Percentiles rank a stretch among this genome's conserved stretches.
phyloP scores from a whole-genome alignment of 1,140 invertebrate species.

The Heliconius hewitsoni region DNA sequence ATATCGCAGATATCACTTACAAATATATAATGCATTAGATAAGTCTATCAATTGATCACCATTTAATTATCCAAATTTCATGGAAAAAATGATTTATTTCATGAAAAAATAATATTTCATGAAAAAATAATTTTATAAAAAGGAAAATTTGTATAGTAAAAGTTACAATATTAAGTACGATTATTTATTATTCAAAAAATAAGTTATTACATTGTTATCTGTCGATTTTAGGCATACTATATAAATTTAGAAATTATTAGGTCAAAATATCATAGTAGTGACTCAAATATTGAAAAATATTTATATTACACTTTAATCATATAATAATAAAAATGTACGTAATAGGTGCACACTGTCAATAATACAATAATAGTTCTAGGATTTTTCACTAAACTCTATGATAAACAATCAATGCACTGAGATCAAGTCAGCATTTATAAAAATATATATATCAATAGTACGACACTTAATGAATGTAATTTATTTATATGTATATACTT shows the following conservation, averaged over 20 bases:
- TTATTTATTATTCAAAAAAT: constrained; percentile 19
- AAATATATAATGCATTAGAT: too few relatives aligned
- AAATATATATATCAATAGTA: neutral
- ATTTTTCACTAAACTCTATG: neutral
- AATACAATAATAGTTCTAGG: neutral
- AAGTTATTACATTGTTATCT: constrained; percentile 5
- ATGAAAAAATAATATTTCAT: too few relatives aligned
- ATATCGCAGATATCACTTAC: too few relatives aligned
- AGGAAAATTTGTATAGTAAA: neutral
- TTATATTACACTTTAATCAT: neutral
- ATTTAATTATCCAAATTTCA: too few relatives aligned
- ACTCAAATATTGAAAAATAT: neutral
- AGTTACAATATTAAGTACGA: neutral
- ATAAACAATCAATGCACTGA: neutral
- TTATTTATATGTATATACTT: neutral
- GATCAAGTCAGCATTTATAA: neutral
- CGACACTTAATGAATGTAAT: neutral
- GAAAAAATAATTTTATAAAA: too few relatives aligned
- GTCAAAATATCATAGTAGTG: neutral
- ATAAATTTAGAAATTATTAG: constrained; percentile 4
- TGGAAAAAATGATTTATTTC: too few relatives aligned
- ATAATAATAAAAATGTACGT: neutral
- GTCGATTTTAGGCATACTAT: neutral
- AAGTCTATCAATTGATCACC: too few relatives aligned
- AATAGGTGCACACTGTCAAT: neutral